Base-by-base conservation (phyloP, 2,888 invertebrate genomes). In the Caenorhabditis angaria region DNA sequence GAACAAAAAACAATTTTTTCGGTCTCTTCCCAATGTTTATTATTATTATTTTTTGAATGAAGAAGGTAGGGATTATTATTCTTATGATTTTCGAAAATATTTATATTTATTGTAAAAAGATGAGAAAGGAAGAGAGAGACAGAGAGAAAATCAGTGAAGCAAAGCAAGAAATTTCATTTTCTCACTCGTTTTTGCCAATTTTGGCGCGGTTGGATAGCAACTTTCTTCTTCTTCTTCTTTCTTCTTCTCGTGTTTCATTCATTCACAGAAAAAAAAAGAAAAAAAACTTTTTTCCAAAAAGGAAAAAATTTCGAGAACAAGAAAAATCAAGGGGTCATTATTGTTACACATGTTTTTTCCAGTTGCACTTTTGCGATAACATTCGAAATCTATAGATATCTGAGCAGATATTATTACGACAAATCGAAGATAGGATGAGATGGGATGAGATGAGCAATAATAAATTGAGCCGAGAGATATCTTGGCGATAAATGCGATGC, bases 21-120 rank as follows among this genome's bases (percentile, higher is more conserved):
- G 41, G 14, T 41, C 18, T 41, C 18, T 41, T 41, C 18, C 41
- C 41, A 12, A 41, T 41, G 41, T 41, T 41, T 41, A 41, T 41
- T 41, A 55, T 68, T 68, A 64, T 60, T 60, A 64, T 69, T 64
- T 64, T 69, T 69, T 54, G 50, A 32, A 22, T n/a, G 35, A 29
- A 10, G 32, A 35, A 51, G 29, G 22, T 12, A 20, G 24, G 41
- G 29, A n/a, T 59, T 50, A 41, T 18, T 32, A 32, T 32, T 32
- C 32, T 32, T 28, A 55, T n/a, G 4, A 22, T 4, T 12, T n/a
- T 18, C 8, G 8, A 14, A 27, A 55, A 55, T 25, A 55, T 28
- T n/a, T 22, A 53, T 24, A 24, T n/a, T 27, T 61, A 61, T 54
- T 47, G 41, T 53, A 57, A n/a, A 27, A 25, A 53, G 29, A 20